Base-by-base conservation (phyloP, 2,888 invertebrate species). In the Troides helena region DNA sequence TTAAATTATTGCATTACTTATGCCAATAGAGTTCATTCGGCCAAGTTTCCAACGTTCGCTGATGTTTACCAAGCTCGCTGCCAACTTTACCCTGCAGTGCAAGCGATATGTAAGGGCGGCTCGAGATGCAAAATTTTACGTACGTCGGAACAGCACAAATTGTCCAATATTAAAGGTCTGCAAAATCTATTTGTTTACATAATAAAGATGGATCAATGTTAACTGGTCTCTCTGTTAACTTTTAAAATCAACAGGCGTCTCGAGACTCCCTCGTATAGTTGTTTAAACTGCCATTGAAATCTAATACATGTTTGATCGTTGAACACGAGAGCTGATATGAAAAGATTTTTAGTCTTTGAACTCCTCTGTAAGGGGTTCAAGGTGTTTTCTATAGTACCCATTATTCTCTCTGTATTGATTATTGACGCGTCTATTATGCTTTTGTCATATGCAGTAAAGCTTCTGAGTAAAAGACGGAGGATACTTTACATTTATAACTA, bases 221-320 rank as follows among this genome's bases (percentile, higher is more conserved):
- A 78, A 81, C 82, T 87, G 87, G 88, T 77, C 72, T 57, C 36
- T 74, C 80, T 73, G 75, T 77, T 76, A 76, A 79, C 77, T 76
- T 74, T 76, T 77, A 75, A 75, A 75, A 74, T 74, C 77, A 84
- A 84, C 85, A 83, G 79, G 81, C 82, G 81, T 81, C 85, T 84
- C 80, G 80, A 76, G 81, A 81, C 82, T 78, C 81, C 81, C 82
- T 83, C 80, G 70, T 78, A 78, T 77, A 83, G 81, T 82, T 85
- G 84, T 86, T 83, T 82, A 79, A 81, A 85, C 80, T 81, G 79
- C 80, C 81, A 83, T 85, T 84, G 81, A 85, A 85, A 81, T 80
- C 75, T 79, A 80, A 81, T 80, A 76, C 78, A 78, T 80, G 79
- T 81, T 79, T 80, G 78, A 78, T 81, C 74, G 71, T 65, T 68